A percentile compares a stretch with the other conserved stretches of the same genome.
Evolutionary conservation across 2,888 invertebrate genomes (phyloP).

Genomic region (Unio delphinus): DNA sequence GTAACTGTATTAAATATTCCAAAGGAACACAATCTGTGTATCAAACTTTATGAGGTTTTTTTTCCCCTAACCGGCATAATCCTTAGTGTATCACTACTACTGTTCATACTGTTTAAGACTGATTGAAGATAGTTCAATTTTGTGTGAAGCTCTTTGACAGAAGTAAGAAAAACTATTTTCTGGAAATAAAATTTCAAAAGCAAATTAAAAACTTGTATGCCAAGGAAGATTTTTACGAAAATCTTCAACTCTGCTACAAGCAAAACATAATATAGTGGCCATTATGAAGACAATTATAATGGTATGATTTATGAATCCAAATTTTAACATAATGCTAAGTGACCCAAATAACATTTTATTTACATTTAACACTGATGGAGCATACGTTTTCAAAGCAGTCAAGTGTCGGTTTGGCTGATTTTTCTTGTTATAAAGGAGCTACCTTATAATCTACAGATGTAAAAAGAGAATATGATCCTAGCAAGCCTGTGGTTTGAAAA

Average conservation of each 20-base stretch:
- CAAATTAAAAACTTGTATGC: slow-evolving; percentile 8
- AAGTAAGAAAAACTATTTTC: slow-evolving; percentile 5
- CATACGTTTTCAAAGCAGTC: slow-evolving; percentile 17
- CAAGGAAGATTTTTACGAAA: slow-evolving; percentile 5
- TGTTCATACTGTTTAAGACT: slow-evolving; percentile 5
- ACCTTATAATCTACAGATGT: slow-evolving; percentile 8
- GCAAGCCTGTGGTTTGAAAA: slow-evolving; percentile 16
- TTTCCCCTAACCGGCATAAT: slow-evolving; percentile 14
- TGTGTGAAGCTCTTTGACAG: slow-evolving; percentile 7
- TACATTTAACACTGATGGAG: slow-evolving; percentile 17
- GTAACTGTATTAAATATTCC: slow-evolving; percentile 11
- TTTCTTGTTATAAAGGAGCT: slow-evolving; percentile 22
- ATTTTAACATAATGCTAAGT: slow-evolving; percentile 1
- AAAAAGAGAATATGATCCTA: not conserved
- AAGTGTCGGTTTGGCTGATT: slow-evolving; percentile 16
- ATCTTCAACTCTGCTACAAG: slow-evolving; percentile 4
- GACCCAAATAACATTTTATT: slow-evolving; percentile 10
- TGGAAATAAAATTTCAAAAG: slow-evolving; percentile 7
- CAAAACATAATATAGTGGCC: not conserved
- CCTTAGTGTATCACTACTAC: slow-evolving; percentile 11
- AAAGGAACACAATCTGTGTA: slow-evolving; percentile 10
- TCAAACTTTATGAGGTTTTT: slow-evolving; percentile 9
- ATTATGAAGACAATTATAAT: slow-evolving; percentile 18
- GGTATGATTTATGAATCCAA: slow-evolving; percentile 7
- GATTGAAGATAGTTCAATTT: not conserved